Evolutionary conservation across 2,113 vertebrate genomes (phyloP).

Genomic region (Tonatia bakeri): DNA sequence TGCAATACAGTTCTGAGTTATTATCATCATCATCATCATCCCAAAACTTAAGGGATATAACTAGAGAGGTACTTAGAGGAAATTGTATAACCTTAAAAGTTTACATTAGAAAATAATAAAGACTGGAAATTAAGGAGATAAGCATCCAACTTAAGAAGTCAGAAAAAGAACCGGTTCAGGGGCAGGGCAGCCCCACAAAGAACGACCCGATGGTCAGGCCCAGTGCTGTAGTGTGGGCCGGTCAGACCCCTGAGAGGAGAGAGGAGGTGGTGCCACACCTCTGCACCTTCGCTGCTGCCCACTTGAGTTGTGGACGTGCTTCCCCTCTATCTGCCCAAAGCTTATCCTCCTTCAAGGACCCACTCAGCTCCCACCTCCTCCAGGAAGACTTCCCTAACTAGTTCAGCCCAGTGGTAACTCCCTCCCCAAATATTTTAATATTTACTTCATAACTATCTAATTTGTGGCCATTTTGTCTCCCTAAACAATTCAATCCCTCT

Average conservation of each 20-base stretch:
- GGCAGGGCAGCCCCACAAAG: not conserved
- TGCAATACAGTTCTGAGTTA: not conserved
- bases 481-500: not conserved
- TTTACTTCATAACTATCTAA: not conserved
- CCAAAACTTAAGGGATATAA: not conserved
- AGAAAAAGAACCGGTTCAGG: not conserved
- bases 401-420: not conserved
- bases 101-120: not conserved
- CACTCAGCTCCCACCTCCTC: not conserved
- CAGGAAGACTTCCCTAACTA: not conserved
- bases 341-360: not conserved
- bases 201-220: not conserved
- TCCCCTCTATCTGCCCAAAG: not conserved
- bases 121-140: not conserved
- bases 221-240: not conserved
- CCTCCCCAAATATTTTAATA: not conserved
- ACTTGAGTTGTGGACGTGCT: not conserved
- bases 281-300: not conserved
- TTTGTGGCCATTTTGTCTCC: not conserved
- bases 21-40: not conserved
- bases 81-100: not conserved
- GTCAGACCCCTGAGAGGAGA: not conserved
- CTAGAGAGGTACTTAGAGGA: not conserved
- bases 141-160: not conserved
- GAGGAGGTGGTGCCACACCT: not conserved